phyloP scores from a whole-genome alignment of 2,797 vertebrate species.

The Cynodonichthys magdalenae region DNA sequence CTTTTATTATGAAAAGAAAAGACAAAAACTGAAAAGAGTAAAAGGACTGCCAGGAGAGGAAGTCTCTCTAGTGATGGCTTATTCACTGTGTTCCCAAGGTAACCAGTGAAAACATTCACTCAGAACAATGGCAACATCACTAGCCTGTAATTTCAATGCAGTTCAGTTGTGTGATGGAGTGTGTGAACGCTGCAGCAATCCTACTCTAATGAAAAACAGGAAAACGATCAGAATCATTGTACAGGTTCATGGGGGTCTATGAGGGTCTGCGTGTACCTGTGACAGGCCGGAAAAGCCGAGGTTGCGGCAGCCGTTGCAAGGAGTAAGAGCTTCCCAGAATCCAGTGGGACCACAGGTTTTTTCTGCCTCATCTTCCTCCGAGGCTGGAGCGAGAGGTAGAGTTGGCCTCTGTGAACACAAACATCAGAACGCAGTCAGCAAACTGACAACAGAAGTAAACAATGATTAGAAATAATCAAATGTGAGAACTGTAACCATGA shows the following conservation, averaged over 20 bases:
- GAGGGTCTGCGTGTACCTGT: constrained; percentile 78
- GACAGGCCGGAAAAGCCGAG: constrained; percentile 90
- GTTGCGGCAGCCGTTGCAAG: constrained; percentile 94
- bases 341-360: constrained; percentile 90
- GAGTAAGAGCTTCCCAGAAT: constrained; percentile 94
- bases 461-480: background rate
- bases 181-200: constrained; percentile 19
- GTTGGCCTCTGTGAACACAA: constrained; percentile 79
- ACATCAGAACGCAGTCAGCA: background rate
- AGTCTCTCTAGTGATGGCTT: constrained; percentile 42
- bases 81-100: constrained; percentile 67
- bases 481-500: too few species aligned
- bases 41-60: constrained; percentile 38
- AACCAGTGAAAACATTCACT: constrained; percentile 60
- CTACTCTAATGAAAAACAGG: constrained; percentile 3
- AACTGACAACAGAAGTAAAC: background rate
- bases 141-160: constrained; percentile 53
- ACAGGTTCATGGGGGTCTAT: background rate
- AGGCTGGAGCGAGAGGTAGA: constrained; percentile 81
- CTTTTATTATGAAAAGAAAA: background rate
- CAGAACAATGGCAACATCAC: constrained; percentile 50
- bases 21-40: constrained; percentile 22
- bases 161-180: constrained; percentile 11
- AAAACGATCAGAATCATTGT: constrained; percentile 1
- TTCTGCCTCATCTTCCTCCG: constrained; percentile 88